Evolutionary conservation across 2,797 vertebrate species (phyloP).

Genomic region (Xenops minutus): DNA sequence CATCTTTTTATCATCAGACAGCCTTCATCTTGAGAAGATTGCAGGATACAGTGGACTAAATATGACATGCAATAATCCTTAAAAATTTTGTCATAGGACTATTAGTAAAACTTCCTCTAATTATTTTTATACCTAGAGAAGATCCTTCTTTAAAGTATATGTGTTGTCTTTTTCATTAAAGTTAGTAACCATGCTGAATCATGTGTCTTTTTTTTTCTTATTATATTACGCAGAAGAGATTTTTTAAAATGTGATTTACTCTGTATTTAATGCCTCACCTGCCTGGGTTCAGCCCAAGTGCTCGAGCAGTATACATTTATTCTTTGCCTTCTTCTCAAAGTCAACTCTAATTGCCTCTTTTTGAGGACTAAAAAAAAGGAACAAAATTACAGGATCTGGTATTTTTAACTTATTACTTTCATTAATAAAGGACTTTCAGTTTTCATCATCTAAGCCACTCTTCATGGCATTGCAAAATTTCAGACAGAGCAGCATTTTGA

Average conservation of each 20-base stretch:
- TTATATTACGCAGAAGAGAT: background rate
- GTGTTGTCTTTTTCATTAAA: background rate
- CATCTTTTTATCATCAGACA: conserved; percentile 18
- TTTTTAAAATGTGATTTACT: background rate
- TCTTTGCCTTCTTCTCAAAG: background rate
- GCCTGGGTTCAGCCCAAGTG: background rate
- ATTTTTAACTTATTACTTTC: background rate
- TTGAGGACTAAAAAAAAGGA: background rate
- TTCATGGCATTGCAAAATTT: background rate
- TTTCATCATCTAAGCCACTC: background rate
- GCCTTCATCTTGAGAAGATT: conserved; percentile 30
- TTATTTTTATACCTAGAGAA: background rate
- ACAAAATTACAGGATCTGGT: background rate
- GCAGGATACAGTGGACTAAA: background rate
- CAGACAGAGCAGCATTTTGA: background rate
- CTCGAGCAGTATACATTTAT: background rate
- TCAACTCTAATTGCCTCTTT: background rate
- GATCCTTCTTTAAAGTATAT: background rate
- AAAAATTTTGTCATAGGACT: background rate
- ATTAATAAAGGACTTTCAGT: background rate
- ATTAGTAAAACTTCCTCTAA: background rate
- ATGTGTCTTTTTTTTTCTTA: background rate
- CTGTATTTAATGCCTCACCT: background rate
- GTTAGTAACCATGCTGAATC: background rate
- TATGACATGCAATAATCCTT: background rate